Conservation (phyloP, 2,888 invertebrate species). For the Anticlea derivata region DNA sequence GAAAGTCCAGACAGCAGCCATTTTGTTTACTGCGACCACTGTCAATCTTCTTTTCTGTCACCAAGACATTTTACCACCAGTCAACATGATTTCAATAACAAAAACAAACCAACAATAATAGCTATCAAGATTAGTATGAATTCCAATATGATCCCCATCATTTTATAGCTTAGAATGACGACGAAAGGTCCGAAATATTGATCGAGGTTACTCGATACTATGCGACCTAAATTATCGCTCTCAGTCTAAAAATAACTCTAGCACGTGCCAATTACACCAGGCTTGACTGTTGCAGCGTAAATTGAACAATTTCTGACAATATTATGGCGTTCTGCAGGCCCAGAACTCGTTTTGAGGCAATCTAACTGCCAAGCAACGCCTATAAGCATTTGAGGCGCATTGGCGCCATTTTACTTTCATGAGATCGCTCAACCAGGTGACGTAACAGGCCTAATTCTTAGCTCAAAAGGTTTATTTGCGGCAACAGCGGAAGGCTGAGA, state of each 20-base stretch:
- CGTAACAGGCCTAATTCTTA: constrained; percentile 70
- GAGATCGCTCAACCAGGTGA: constrained; percentile 65
- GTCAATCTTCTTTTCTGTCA: constrained; percentile 73
- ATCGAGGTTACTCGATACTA: constrained; percentile 47
- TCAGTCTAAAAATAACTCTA: constrained; percentile 72
- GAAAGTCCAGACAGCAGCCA: constrained; percentile 57
- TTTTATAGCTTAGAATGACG: background rate
- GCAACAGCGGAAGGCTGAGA: constrained; percentile 33
- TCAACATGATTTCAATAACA: constrained; percentile 69
- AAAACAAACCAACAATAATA: constrained; percentile 70
- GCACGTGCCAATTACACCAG: constrained; percentile 64
- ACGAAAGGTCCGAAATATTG: constrained; percentile 42
- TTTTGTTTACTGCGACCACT: constrained; percentile 67
- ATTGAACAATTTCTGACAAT: constrained; percentile 35
- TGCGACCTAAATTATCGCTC: constrained; percentile 50
- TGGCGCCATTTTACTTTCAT: constrained; percentile 82
- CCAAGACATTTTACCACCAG: constrained; percentile 69
- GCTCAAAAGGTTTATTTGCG: constrained; percentile 35
- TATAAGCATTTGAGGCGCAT: constrained; percentile 52
- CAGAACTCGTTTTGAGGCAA: background rate
- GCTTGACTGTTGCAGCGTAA: constrained; percentile 20
- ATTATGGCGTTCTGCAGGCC: constrained; percentile 1
- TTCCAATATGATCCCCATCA: background rate
- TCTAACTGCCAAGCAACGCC: constrained; percentile 16
- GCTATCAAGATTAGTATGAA: background rate